Conservation (phyloP, 1,140 invertebrate species). For the Onthophagus taurus region DNA sequence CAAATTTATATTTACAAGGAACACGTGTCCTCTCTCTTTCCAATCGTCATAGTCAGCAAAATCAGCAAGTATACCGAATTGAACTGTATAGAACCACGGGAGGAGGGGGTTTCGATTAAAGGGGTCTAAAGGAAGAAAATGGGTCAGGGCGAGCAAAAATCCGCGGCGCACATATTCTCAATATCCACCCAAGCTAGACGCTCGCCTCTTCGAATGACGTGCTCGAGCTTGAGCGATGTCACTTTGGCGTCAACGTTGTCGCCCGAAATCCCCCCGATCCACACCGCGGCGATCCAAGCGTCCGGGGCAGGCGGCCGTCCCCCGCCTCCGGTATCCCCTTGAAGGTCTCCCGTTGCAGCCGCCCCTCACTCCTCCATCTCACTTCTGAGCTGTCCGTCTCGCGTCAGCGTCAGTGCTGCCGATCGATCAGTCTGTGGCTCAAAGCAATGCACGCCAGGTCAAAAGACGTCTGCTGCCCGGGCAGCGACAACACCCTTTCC, state of each 20-base stretch:
- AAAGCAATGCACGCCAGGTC: slow-evolving; percentile 38
- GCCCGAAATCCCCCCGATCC: too few relatives aligned
- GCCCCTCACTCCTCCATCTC: slow-evolving; percentile 16
- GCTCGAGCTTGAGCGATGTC: slow-evolving; percentile 16
- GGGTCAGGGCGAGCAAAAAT: slow-evolving; percentile 10
- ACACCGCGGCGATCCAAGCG: slow-evolving; percentile 1
- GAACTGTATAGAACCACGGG: too few relatives aligned
- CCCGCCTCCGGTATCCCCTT: background rate
- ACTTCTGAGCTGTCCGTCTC: slow-evolving; percentile 37
- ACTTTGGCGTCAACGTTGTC: slow-evolving; percentile 14
- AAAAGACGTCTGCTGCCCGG: slow-evolving; percentile 41
- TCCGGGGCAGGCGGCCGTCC: background rate
- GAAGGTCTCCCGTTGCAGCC: slow-evolving; percentile 4
- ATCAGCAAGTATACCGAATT: too few relatives aligned
- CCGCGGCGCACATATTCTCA: slow-evolving; percentile 7
- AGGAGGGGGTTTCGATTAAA: too few relatives aligned
- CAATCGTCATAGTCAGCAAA: too few relatives aligned
- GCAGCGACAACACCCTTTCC: slow-evolving; percentile 29
- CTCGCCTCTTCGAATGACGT: background rate
- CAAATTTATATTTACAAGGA: too few relatives aligned
- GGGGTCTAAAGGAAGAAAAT: too few relatives aligned
- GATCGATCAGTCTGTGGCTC: slow-evolving; percentile 40
- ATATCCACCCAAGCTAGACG: slow-evolving; percentile 2
- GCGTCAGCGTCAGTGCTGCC: slow-evolving; percentile 36
- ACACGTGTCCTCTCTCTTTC: too few relatives aligned